Evolutionary conservation across 2,113 vertebrate genomes (phyloP).

Genomic region (Aix galericulata): DNA sequence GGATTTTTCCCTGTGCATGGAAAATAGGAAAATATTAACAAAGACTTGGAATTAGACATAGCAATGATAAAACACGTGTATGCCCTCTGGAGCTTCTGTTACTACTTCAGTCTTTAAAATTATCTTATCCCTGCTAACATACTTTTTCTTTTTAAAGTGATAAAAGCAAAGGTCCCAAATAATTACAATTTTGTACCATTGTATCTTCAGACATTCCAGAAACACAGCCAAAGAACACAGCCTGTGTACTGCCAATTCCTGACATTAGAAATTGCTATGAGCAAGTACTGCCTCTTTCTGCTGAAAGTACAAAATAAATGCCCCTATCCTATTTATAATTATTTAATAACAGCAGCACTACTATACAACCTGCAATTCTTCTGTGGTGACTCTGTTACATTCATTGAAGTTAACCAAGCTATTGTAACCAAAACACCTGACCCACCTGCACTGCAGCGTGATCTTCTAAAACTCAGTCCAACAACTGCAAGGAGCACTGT

Average conservation of each 20-base stretch:
- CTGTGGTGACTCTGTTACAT: neutral
- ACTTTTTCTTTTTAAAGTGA: neutral
- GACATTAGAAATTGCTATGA: neutral
- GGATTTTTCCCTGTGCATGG: neutral
- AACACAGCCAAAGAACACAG: neutral
- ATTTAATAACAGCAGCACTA: neutral
- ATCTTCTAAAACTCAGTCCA: neutral
- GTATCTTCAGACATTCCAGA: neutral
- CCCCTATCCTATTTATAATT: neutral
- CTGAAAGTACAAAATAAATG: neutral
- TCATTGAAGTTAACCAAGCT: neutral
- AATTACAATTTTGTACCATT: neutral
- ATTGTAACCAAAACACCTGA: neutral
- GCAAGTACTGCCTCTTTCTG: neutral
- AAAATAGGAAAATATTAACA: neutral
- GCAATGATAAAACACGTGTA: fast-evolving
- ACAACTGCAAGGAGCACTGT: neutral
- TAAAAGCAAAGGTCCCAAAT: neutral
- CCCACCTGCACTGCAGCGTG: neutral
- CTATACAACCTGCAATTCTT: neutral
- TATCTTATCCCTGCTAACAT: neutral
- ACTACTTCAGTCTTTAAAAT: neutral
- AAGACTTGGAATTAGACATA: neutral
- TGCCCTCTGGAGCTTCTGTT: neutral
- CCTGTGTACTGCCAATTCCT: fast-evolving